These are phyloP conservation scores for Aptenodytes patagonicus DNA, from an alignment of 2,113 vertebrate species.

Conservation along the genomic window DNA sequence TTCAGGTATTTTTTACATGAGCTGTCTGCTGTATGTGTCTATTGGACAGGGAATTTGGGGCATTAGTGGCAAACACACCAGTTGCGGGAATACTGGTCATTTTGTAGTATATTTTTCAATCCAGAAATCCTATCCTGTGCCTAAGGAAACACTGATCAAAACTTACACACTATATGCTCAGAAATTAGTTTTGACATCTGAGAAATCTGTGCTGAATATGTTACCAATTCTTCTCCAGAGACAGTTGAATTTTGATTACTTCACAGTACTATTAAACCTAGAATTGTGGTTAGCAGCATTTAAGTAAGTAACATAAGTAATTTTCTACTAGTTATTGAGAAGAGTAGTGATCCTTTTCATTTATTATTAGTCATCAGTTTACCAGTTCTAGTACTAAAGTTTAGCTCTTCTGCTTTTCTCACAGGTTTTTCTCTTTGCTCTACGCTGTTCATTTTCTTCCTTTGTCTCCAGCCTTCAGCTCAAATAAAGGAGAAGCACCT, in stretches of 20 bases:
- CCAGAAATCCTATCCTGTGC: neutral
- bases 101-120: neutral
- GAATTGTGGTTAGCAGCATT: neutral
- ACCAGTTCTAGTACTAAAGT: neutral
- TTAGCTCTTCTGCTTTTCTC: neutral
- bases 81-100: neutral
- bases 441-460: neutral
- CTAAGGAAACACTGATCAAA: neutral
- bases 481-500: neutral
- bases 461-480: neutral
- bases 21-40: neutral
- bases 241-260: neutral
- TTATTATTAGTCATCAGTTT: neutral
- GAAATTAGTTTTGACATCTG: neutral
- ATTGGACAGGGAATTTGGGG: neutral
- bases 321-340: neutral
- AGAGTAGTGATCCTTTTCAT: neutral
- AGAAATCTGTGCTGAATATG: neutral
- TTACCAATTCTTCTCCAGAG: neutral
- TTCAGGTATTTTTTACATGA: neutral
- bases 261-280: neutral
- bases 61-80: neutral
- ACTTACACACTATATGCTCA: fast-evolving
- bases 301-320: neutral
- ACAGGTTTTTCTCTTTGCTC: neutral